Percentiles rank a stretch among this genome's conserved stretches.
Evolutionary conservation across 2,113 vertebrate genomes (phyloP).

Genomic region (Microtus ochrogaster): DNA sequence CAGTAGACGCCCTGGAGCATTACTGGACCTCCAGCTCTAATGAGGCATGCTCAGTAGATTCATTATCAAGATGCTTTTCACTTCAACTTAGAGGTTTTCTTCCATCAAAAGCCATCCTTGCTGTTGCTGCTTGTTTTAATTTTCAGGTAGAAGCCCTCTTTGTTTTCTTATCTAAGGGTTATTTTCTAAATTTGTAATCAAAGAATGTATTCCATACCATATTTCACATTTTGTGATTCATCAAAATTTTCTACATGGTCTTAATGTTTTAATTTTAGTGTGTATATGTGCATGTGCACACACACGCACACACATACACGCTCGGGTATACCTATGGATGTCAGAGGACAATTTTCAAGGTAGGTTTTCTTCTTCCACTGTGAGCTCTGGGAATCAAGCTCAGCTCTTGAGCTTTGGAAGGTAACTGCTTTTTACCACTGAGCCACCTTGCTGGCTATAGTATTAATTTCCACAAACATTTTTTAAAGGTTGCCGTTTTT

Average conservation of each 20-base stretch:
- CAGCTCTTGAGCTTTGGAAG: too few relatives aligned
- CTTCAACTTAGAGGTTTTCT: background rate
- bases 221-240: slow-evolving; percentile 39
- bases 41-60: background rate
- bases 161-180: background rate
- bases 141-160: background rate
- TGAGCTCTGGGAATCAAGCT: background rate
- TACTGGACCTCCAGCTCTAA: background rate
- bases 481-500: background rate
- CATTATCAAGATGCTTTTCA: background rate
- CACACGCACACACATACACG: too few relatives aligned
- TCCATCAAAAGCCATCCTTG: background rate
- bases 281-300: background rate
- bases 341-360: background rate
- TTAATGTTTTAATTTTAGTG: background rate
- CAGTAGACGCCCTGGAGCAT: background rate
- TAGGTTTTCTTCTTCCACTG: background rate
- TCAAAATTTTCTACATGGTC: background rate
- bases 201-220: background rate
- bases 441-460: background rate
- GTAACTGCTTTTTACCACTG: background rate
- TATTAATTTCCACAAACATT: background rate
- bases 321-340: background rate
- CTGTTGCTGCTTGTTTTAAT: background rate
- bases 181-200: slow-evolving; percentile 37